These are phyloP conservation scores for Mola mola DNA, from an alignment of 2,113 vertebrate species.

Conservation along the genomic window DNA sequence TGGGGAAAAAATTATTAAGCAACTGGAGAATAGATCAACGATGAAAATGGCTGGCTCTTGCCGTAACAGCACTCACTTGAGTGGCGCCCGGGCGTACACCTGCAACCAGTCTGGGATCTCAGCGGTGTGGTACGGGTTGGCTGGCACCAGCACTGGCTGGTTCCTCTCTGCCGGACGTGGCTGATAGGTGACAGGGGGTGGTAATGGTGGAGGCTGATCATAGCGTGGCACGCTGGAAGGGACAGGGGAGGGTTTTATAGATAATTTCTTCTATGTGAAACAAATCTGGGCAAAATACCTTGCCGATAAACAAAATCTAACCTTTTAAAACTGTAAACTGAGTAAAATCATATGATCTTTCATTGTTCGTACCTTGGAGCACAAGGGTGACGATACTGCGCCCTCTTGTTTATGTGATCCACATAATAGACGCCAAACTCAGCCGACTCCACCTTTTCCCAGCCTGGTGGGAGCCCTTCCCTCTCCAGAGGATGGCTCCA, in stretches of 20 bases:
- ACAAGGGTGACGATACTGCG: constrained; percentile 95
- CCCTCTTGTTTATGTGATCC: constrained; percentile 96
- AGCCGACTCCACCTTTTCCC: constrained; percentile 95
- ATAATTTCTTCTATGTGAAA: too few relatives aligned
- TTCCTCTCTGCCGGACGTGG: constrained; percentile 88
- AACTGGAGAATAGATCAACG: too few relatives aligned
- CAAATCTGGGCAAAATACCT: too few relatives aligned
- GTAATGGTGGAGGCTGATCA: constrained; percentile 89
- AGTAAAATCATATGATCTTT: too few relatives aligned
- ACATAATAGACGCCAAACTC: constrained; percentile 97
- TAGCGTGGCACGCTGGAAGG: constrained; percentile 91
- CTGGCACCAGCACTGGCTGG: constrained; percentile 94
- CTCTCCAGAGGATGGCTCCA: constrained; percentile 98
- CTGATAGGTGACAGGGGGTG: constrained; percentile 93
- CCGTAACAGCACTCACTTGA: constrained; percentile 84
- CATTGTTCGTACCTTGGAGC: constrained; percentile 87
- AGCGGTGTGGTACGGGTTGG: constrained; percentile 96
- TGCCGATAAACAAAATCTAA: too few relatives aligned
- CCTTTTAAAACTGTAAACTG: too few relatives aligned
- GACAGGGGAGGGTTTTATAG: neutral
- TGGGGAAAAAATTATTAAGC: too few relatives aligned
- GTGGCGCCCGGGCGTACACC: constrained; percentile 96
- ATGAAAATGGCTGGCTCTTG: neutral
- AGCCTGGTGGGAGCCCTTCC: constrained; percentile 95
- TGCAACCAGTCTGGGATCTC: constrained; percentile 99